Conservation (phyloP, 2,888 invertebrate genomes). For the Loripinus fragilis region DNA sequence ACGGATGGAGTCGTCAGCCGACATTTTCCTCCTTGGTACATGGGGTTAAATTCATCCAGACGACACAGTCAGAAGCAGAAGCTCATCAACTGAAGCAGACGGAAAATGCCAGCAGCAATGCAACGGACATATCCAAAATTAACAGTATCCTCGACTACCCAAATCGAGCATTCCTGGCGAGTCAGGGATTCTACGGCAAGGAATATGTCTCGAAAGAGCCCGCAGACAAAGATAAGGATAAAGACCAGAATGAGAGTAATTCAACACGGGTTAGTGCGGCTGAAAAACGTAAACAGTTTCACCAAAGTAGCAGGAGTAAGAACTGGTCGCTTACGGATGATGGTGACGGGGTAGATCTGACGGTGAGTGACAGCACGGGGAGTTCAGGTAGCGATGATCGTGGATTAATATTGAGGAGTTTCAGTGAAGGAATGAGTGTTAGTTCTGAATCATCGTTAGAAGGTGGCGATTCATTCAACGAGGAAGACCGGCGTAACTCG, state of each 20-base stretch:
- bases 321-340: slow-evolving; percentile 60
- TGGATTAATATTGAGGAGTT: slow-evolving; percentile 50
- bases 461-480: slow-evolving; percentile 46
- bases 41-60: slow-evolving; percentile 51
- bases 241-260: background rate
- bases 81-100: background rate
- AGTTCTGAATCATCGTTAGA: slow-evolving; percentile 56
- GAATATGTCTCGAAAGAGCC: slow-evolving; percentile 24
- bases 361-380: background rate
- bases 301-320: slow-evolving; percentile 32
- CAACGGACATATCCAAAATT: slow-evolving; percentile 32
- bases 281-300: slow-evolving; percentile 46
- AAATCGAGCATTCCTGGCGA: slow-evolving; percentile 59
- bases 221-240: background rate
- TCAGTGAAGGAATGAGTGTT: slow-evolving; percentile 54
- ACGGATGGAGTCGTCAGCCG: background rate
- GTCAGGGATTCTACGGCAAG: slow-evolving; percentile 61
- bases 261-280: slow-evolving; percentile 31
- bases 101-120: background rate
- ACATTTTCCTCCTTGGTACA: slow-evolving; percentile 41
- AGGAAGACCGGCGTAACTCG: slow-evolving; percentile 38
- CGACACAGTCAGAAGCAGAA: slow-evolving; percentile 21
- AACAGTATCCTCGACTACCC: slow-evolving; percentile 53
- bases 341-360: slow-evolving; percentile 16
- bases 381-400: slow-evolving; percentile 36